Percentiles rank a stretch among this genome's conserved stretches.
phyloP scores from a whole-genome alignment of 2,888 invertebrate species.

The Ommatoiulus sabulosus region DNA sequence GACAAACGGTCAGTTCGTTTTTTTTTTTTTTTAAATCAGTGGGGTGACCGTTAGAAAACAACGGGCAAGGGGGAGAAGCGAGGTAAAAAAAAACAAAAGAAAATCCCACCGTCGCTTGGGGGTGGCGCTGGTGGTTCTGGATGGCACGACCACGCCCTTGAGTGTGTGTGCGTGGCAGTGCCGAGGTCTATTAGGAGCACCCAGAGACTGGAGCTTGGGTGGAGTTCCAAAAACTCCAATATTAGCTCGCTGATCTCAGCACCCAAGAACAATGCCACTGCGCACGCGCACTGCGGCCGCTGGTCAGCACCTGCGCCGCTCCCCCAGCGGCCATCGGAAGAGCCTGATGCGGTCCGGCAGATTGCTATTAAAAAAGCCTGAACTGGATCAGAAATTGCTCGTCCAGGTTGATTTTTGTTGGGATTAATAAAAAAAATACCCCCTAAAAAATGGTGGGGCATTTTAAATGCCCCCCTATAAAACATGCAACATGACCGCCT shows the following conservation, averaged over 20 bases:
- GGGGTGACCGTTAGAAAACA: neutral
- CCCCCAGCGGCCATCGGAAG: neutral
- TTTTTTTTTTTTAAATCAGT: conserved; percentile 15
- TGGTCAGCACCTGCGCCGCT: conserved; percentile 17
- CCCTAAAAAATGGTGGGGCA: no score
- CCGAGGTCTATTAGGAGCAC: conserved; percentile 34
- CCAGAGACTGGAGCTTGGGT: conserved; percentile 34
- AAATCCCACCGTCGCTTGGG: neutral
- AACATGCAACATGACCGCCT: neutral
- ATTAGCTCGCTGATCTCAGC: conserved; percentile 34
- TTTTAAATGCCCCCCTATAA: neutral
- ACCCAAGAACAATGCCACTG: neutral
- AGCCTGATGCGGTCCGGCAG: neutral
- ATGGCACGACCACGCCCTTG: conserved; percentile 34
- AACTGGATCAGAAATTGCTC: neutral
- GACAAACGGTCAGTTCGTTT: neutral
- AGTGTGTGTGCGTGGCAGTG: conserved; percentile 34
- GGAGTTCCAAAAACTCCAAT: conserved; percentile 28
- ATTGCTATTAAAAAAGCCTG: neutral
- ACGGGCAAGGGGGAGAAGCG: neutral
- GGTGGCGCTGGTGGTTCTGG: conserved; percentile 25
- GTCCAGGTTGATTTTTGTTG: neutral
- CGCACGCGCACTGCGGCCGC: conserved; percentile 17
- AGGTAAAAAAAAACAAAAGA: neutral
- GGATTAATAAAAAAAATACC: no score